A percentile compares a stretch with the other conserved stretches of the same genome.
Evolutionary conservation across 2,113 vertebrate genomes (phyloP).

Genomic region (Myiagra hebetior): DNA sequence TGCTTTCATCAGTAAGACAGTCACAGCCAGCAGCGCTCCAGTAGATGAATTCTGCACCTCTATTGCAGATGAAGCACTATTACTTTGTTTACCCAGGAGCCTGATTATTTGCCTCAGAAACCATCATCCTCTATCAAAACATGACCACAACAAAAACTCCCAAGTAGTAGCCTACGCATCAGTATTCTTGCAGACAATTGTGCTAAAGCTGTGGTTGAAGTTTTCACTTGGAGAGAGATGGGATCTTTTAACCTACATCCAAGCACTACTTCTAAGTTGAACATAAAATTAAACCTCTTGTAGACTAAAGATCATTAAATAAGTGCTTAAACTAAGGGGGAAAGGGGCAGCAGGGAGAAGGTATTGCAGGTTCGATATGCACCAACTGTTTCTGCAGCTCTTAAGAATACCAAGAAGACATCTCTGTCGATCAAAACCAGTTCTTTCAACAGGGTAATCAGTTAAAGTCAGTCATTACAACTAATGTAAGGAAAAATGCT

Average conservation of each 20-base stretch:
- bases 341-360: background rate
- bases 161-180: background rate
- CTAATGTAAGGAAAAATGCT: conserved; percentile 39
- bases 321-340: background rate
- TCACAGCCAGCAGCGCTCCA: background rate
- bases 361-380: background rate
- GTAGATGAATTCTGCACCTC: background rate
- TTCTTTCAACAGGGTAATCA: conserved; percentile 34
- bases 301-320: background rate
- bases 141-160: background rate
- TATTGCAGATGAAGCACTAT: background rate
- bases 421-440: conserved; percentile 45
- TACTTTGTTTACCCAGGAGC: background rate
- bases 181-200: background rate
- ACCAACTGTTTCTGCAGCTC: background rate
- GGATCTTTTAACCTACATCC: background rate
- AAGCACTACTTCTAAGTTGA: background rate
- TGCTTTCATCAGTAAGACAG: background rate
- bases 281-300: background rate
- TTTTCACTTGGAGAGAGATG: background rate
- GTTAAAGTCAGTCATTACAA: conserved; percentile 52
- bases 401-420: background rate
- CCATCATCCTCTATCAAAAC: background rate
- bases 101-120: background rate
- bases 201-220: background rate